Evolutionary conservation across 2,113 vertebrate species (phyloP), one percentile per base, ranked within the genome.

Genomic region (Pagrus major): DNA sequence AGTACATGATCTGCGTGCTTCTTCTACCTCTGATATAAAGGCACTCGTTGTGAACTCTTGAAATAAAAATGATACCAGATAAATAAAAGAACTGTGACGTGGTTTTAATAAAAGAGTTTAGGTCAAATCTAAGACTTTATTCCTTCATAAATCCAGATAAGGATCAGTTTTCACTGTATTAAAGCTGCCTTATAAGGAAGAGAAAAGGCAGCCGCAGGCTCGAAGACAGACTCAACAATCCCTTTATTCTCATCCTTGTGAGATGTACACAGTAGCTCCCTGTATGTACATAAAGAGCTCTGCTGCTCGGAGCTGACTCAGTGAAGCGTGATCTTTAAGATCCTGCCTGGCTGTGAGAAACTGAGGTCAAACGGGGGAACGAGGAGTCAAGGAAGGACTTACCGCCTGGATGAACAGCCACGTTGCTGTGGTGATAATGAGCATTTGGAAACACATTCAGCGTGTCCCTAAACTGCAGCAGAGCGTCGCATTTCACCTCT

Each of bases 371-470:
- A 70, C 3, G 8, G 8, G 56, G 74, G 37, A 56, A 63, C 2
- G n/a, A 12, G 49, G 59, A 85, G 76, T 70, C 82, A 81, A 6
- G 23, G 7, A 39, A 76, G 85, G 77, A 79, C 76, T 78, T 41
- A 1, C 78, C 23, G 83, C 71, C 76, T 86, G 51, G 83, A 52
- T 78, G 47, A 84, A 79, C 81, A 51, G 16, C 39, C 67, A 20
- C 42, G 85, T 88, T 89, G 86, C 86, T 83, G 55, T 88, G 89
- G 89, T 80, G 83, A 91, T 78, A 51, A 59, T 49, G 49, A 85
- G 71, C 56, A 16, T 64, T 55, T 42, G 58, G 71, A 55, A 59
- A 64, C 54, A 2, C 18, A 68, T 54, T 46, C 25, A 55, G 7
- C 1, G 20, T 27, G 54, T 80, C 79, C 60, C 18, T 49, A n/a